Percentiles rank a stretch among this genome's conserved stretches.
Conservation (phyloP, 2,113 vertebrate species). For the Spilogale gracilis region DNA sequence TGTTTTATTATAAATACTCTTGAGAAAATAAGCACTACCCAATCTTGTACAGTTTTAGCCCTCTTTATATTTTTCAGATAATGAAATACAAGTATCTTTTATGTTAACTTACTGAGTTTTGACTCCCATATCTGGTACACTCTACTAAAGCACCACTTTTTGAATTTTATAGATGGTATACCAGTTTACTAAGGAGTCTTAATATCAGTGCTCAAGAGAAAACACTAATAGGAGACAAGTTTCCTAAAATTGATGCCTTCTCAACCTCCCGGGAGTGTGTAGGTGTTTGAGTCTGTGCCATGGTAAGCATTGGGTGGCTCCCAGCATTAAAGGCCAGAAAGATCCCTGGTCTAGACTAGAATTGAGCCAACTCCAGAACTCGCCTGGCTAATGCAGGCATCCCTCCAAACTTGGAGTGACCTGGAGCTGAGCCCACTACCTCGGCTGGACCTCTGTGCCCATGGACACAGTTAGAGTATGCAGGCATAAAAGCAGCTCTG, state of each 20-base stretch:
- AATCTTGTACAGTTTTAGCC: conserved; percentile 35
- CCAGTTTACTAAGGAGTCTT: not conserved
- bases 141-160: not conserved
- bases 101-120: not conserved
- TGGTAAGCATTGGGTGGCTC: conserved; percentile 24
- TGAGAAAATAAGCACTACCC: not conserved
- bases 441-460: conserved; percentile 31
- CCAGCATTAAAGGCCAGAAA: conserved; percentile 12
- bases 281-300: conserved; percentile 52
- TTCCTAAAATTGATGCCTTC: conserved; percentile 43
- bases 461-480: not conserved
- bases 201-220: not conserved
- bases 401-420: conserved; percentile 33
- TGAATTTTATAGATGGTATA: conserved; percentile 12
- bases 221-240: not conserved
- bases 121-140: not conserved
- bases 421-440: conserved; percentile 19
- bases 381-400: conserved; percentile 10
- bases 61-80: not conserved
- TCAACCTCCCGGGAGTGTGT: not conserved
- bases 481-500: not conserved
- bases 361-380: not conserved
- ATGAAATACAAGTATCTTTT: conserved; percentile 48
- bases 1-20: not conserved
- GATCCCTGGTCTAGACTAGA: conserved; percentile 2